Evolutionary conservation across 2,797 vertebrate species (phyloP).

Genomic region (Syngnathus acus): DNA sequence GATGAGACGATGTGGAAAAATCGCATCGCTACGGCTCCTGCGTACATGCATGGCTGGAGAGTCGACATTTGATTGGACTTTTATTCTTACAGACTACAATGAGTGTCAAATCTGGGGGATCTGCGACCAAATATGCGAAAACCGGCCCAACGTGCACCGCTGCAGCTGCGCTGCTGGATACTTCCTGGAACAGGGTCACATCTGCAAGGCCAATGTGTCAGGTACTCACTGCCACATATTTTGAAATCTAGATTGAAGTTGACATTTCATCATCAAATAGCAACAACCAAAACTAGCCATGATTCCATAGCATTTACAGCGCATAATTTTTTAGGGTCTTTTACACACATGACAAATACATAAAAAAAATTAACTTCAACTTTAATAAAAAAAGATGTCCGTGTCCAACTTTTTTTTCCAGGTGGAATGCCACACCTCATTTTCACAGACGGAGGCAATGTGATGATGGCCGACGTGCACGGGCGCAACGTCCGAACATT

Average conservation of each 20-base stretch:
- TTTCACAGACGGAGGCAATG: slow-evolving; percentile 66
- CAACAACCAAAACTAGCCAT: no score
- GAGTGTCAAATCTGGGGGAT: slow-evolving; percentile 74
- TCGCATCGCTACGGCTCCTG: background rate
- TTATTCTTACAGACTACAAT: slow-evolving; percentile 55
- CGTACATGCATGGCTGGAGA: background rate
- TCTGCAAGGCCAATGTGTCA: slow-evolving; percentile 67
- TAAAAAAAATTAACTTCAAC: no score
- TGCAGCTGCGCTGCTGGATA: slow-evolving; percentile 68
- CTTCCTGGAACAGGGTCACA: slow-evolving; percentile 62
- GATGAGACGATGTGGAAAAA: slow-evolving; percentile 10
- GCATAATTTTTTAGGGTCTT: no score
- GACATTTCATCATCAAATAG: no score
- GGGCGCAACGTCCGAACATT: slow-evolving; percentile 58
- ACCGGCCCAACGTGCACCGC: slow-evolving; percentile 64
- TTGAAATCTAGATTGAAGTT: no score
- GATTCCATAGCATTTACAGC: no score
- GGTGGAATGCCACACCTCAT: slow-evolving; percentile 66
- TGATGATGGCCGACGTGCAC: slow-evolving; percentile 69
- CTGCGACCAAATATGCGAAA: slow-evolving; percentile 73
- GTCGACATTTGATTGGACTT: background rate
- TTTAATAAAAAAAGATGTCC: no score
- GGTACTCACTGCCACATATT: slow-evolving; percentile 30
- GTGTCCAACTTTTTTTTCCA: slow-evolving; percentile 18
- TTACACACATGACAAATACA: no score